Evolutionary conservation across 2,888 invertebrate species (phyloP).

Genomic region (Pecten maximus): DNA sequence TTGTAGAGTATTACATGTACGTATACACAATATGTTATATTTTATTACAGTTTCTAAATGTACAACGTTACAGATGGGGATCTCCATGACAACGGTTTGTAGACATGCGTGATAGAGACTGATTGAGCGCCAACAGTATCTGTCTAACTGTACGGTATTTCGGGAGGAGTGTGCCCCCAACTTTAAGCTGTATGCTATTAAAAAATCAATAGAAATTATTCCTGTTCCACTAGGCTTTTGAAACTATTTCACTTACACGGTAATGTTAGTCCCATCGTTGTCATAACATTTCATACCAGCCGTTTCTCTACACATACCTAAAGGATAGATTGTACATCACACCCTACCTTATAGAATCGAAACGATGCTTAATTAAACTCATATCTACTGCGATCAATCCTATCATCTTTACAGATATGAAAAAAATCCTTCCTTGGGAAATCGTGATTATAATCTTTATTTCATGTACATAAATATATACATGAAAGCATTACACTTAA

Average conservation of each 20-base stretch:
- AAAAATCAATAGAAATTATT: not conserved
- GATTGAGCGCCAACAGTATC: not conserved
- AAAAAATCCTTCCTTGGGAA: too few relatives aligned
- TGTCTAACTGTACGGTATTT: not conserved
- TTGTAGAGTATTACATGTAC: too few relatives aligned
- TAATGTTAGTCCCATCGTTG: not conserved
- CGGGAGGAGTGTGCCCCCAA: not conserved
- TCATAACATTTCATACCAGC: not conserved
- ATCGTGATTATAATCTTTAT: too few relatives aligned
- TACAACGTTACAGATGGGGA: not conserved
- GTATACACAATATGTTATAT: too few relatives aligned
- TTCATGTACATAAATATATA: too few relatives aligned
- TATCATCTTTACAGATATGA: too few relatives aligned
- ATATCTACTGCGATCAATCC: not conserved
- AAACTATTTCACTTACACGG: not conserved
- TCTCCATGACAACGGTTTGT: not conserved
- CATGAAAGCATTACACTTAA: too few relatives aligned
- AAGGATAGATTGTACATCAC: too few relatives aligned
- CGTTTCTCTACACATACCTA: not conserved
- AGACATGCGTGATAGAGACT: not conserved
- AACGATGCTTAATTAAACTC: not conserved
- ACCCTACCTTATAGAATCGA: not conserved
- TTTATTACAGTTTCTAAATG: too few relatives aligned
- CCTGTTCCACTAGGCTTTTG: not conserved
- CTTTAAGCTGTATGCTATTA: not conserved